Conservation (phyloP, 2,113 vertebrate genomes). For the Misgurnus anguillicaudatus region DNA sequence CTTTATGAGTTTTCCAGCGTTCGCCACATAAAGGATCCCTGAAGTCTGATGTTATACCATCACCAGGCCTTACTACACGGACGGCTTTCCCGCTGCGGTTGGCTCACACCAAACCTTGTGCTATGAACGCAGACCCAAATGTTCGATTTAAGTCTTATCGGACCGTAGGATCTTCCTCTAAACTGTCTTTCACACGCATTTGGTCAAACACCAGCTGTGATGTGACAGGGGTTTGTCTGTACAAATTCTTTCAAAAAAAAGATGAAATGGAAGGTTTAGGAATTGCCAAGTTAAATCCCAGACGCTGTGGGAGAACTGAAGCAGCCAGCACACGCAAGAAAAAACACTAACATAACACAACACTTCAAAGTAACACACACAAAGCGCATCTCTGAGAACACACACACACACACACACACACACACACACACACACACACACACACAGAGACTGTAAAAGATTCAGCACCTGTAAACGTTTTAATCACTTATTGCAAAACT, state of each 20-base stretch:
- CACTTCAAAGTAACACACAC: conserved; percentile 25
- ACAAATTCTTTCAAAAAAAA: conserved; percentile 28
- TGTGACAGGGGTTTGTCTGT: conserved; percentile 11
- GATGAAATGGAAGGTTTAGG: conserved; percentile 30
- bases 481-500: conserved; percentile 9
- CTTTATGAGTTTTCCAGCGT: conserved; percentile 15
- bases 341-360: background rate
- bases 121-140: background rate
- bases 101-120: background rate
- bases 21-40: background rate
- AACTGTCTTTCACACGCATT: background rate
- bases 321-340: conserved; percentile 4
- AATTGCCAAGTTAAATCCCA: conserved; percentile 27
- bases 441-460: background rate
- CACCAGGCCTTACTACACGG: background rate
- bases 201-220: conserved; percentile 12
- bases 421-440: conserved; percentile 7
- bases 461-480: conserved; percentile 16
- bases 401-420: conserved; percentile 17
- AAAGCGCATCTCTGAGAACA: background rate
- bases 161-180: background rate
- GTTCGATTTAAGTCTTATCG: background rate
- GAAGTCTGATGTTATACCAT: background rate
- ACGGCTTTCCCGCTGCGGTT: background rate
- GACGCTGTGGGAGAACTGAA: conserved; percentile 27